A percentile compares a stretch with the other conserved stretches of the same genome.
Evolutionary conservation across 2,797 vertebrate genomes (phyloP).

Genomic region (Micrastur ruficollis): DNA sequence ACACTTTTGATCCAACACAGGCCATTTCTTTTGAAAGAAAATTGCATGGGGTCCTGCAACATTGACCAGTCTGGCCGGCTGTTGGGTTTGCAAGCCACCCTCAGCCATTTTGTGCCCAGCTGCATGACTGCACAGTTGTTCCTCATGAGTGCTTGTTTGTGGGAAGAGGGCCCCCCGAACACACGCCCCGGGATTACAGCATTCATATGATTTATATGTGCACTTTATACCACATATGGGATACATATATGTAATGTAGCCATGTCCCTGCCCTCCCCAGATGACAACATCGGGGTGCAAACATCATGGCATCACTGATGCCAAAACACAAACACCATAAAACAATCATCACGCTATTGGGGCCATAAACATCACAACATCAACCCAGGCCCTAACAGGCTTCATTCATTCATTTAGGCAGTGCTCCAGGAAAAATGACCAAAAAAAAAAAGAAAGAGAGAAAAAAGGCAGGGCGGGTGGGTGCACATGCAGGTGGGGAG

Average conservation of each 20-base stretch:
- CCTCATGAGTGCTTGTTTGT: neutral
- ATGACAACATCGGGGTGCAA: slow-evolving; percentile 25
- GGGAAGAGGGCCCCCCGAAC: neutral
- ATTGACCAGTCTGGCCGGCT: neutral
- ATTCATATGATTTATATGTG: neutral
- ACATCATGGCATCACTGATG: slow-evolving; percentile 29
- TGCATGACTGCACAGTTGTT: accelerated
- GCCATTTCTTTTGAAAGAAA: neutral
- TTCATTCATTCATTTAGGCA: slow-evolving; percentile 50
- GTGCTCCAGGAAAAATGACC: slow-evolving; percentile 16
- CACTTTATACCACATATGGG: neutral
- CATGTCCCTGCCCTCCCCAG: neutral
- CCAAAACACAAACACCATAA: slow-evolving; percentile 63
- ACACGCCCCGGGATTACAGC: accelerated
- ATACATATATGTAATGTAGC: neutral
- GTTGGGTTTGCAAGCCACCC: neutral
- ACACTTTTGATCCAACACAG: neutral
- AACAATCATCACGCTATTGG: slow-evolving; percentile 29
- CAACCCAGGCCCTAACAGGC: neutral
- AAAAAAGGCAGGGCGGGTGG: neutral
- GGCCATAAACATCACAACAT: slow-evolving; percentile 60
- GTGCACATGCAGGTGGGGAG: neutral
- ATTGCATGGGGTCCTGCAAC: neutral
- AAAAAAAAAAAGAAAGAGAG: neutral
- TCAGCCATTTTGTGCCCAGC: neutral